These are phyloP conservation scores for Myrmecophaga tridactyla DNA, from an alignment of 2,113 vertebrate species.

Conservation along the genomic window DNA sequence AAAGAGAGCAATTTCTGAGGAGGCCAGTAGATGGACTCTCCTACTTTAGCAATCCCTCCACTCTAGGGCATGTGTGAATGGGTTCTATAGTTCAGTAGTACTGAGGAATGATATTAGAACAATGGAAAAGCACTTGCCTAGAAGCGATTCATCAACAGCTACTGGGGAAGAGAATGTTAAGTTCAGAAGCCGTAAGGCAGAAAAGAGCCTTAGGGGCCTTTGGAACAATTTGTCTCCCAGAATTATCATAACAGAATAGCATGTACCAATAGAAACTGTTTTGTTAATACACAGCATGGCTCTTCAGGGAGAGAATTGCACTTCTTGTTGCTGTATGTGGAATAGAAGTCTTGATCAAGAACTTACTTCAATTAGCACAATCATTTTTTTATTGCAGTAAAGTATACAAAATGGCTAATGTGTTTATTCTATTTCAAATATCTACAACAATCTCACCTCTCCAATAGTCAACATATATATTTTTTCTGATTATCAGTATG, in stretches of 20 bases:
- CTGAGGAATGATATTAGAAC: not conserved
- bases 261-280: not conserved
- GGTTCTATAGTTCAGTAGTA: not conserved
- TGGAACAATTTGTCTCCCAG: not conserved
- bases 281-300: not conserved
- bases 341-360: not conserved
- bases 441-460: not conserved
- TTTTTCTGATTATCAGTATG: not conserved
- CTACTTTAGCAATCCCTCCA: not conserved
- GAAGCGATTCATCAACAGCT: slow-evolving; percentile 32
- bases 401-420: not conserved
- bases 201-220: not conserved
- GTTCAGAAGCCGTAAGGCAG: not conserved
- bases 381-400: not conserved
- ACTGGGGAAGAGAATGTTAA: not conserved
- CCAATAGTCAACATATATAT: not conserved
- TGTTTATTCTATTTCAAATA: not conserved
- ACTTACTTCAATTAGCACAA: not conserved
- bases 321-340: not conserved
- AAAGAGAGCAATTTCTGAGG: not conserved
- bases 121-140: not conserved
- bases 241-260: not conserved
- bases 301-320: not conserved
- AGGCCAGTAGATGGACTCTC: not conserved
- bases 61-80: not conserved